These are phyloP conservation scores for Actinia tenebrosa DNA, from an alignment of 64 coral and sea anemone species.

Conservation along the genomic window DNA sequence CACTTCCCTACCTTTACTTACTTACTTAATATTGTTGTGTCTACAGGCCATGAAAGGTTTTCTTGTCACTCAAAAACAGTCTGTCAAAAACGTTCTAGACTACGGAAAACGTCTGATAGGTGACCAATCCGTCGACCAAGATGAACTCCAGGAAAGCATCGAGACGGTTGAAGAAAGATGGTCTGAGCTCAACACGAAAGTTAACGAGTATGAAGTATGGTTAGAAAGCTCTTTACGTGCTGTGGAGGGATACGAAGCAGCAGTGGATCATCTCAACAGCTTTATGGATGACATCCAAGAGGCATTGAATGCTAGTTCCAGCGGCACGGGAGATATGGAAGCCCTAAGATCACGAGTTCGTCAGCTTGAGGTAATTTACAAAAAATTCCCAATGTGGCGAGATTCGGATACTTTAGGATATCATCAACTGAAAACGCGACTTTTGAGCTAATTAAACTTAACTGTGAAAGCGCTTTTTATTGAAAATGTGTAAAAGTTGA, in stretches of 20 bases:
- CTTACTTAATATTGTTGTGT: not conserved
- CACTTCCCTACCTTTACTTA: not conserved
- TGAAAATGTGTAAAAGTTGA: no score
- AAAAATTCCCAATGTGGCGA: no score
- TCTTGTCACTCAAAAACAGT: slow-evolving; percentile 61
- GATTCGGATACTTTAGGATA: no score
- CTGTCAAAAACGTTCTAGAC: slow-evolving; percentile 52
- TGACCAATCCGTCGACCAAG: slow-evolving; percentile 58
- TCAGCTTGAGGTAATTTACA: slow-evolving; percentile 40
- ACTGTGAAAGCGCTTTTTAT: no score
- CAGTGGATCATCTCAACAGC: slow-evolving; percentile 42
- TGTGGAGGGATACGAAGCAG: slow-evolving; percentile 48
- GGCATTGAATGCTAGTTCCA: slow-evolving; percentile 5
- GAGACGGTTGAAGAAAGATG: slow-evolving; percentile 65
- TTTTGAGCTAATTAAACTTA: no score
- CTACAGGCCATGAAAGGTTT: slow-evolving; percentile 91
- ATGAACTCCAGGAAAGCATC: slow-evolving; percentile 73
- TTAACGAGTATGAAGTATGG: slow-evolving; percentile 71
- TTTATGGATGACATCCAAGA: slow-evolving; percentile 55
- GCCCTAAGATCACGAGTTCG: slow-evolving; percentile 33
- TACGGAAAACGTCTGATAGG: slow-evolving; percentile 53
- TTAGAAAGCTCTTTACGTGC: slow-evolving; percentile 76
- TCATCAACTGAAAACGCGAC: no score
- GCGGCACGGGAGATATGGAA: slow-evolving; percentile 30
- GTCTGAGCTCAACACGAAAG: slow-evolving; percentile 51